Base-by-base conservation (phyloP, 2,797 vertebrate genomes). In the Menidia menidia region DNA sequence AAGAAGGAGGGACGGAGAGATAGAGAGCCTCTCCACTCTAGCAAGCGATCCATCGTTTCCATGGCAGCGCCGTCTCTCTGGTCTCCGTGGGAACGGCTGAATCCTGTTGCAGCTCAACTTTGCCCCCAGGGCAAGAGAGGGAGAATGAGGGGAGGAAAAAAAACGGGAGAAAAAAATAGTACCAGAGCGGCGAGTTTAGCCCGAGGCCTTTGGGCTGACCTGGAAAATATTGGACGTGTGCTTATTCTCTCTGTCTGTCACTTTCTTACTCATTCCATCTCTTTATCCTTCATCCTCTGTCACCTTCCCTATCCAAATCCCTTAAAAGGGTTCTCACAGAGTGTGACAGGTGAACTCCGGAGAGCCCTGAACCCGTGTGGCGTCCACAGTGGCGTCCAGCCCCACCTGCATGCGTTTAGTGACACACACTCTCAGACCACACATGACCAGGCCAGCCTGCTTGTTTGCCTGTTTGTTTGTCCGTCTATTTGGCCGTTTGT, bases 31-130 rank as follows among this genome's bases (percentile, higher is more conserved):
- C 89, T 87, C 72, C 61, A 59, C 89, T 87, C 60, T 6, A 90
- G 85, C 91, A 87, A 93, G 91, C 80, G 85, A 92, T 93, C 92
- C 89, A 85, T 79, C 57, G 93, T 94, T 94, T 91, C 93, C 91
- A 95, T 95, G 92, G 94, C 66, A 94, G 92, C 93, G 63, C 88
- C 81, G 85, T 94, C 91, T 93, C 88, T 87, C 87, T 65, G 61
- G 93, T 94, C 93, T 93, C 93, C 87, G 89, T 94, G 92, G 93
- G 92, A 94, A 94, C 92, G 82, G 88, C 85, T 91, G 91, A 93
- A 94, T 94, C 91, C 92, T 92, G 90, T 93, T 92, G 93, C 92
- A 89, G 89, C 86, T 92, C 75, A 82, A 91, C 89, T 92, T 92
- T 91, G 86, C 84, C 89, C 90, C 78, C 71, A 84, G 92, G 25